Conservation (phyloP, 2,113 vertebrate species). For the Brachionichthys hirsutus region DNA sequence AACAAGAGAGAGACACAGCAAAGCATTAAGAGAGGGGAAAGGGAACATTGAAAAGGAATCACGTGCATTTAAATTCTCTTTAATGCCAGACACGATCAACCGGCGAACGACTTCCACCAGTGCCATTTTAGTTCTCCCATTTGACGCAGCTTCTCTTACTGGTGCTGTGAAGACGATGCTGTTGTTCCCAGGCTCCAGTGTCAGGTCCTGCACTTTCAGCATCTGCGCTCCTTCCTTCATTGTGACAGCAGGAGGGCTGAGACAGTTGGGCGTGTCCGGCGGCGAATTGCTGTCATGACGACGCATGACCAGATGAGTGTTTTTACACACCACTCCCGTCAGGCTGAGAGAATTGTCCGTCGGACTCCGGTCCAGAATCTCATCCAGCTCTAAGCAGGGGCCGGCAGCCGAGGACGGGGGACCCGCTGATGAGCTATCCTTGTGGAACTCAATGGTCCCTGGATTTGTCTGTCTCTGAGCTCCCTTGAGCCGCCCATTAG, state of each 20-base stretch:
- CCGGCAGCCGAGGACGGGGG: slow-evolving; percentile 35
- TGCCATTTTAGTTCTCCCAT: no score
- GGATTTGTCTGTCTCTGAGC: slow-evolving; percentile 74
- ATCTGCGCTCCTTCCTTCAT: slow-evolving; percentile 84
- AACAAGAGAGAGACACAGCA: background rate
- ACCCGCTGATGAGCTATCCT: slow-evolving; percentile 40
- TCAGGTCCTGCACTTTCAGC: slow-evolving; percentile 80
- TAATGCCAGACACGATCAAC: no score
- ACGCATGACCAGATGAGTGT: slow-evolving; percentile 89
- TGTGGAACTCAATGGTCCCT: slow-evolving; percentile 82
- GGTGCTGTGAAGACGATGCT: slow-evolving; percentile 84
- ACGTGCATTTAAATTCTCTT: no score
- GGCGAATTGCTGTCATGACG: slow-evolving; percentile 81
- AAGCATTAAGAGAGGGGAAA: no score
- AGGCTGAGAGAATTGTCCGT: slow-evolving; percentile 86
- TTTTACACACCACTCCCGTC: slow-evolving; percentile 89
- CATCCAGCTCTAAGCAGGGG: slow-evolving; percentile 82
- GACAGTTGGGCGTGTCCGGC: slow-evolving; percentile 74
- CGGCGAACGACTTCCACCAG: no score
- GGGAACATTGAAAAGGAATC: no score
- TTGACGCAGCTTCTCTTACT: slow-evolving; percentile 66
- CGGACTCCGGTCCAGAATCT: slow-evolving; percentile 89
- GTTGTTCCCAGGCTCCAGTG: slow-evolving; percentile 87
- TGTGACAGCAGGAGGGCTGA: slow-evolving; percentile 68
- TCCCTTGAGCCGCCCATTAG: slow-evolving; percentile 81